These are phyloP conservation scores for Puffinus mauretanicus DNA, from an alignment of 2,113 vertebrate species.

Conservation along the genomic window DNA sequence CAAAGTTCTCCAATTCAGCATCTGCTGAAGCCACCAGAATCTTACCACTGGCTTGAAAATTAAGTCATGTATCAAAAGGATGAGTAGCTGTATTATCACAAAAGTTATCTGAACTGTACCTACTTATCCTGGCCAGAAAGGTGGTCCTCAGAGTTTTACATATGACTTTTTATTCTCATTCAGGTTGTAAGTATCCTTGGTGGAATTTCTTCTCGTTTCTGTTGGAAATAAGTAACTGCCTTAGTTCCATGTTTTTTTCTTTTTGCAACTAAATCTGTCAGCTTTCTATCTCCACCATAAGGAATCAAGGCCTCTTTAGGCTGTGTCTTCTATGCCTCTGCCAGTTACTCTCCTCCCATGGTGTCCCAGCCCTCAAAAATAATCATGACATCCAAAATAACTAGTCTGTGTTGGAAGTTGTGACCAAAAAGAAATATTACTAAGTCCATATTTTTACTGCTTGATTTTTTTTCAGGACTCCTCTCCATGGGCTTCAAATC, in stretches of 20 bases:
- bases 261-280: neutral
- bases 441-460: neutral
- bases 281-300: neutral
- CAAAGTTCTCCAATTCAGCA: neutral
- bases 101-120: neutral
- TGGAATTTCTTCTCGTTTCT: neutral
- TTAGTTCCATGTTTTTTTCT: neutral
- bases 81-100: neutral
- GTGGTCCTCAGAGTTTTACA: neutral
- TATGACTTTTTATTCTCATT: neutral
- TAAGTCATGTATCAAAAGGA: neutral
- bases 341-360: neutral
- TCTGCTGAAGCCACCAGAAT: neutral
- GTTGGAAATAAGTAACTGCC: neutral
- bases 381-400: neutral
- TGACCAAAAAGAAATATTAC: neutral
- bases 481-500: neutral
- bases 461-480: neutral
- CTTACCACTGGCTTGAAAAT: neutral
- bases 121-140: neutral
- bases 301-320: neutral
- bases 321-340: neutral
- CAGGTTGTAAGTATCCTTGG: rapidly evolving
- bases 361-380: neutral
- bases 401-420: neutral